These are phyloP conservation scores for Heliconius hewitsoni DNA, from an alignment of 1,140 invertebrate genomes.

Conservation along the genomic window DNA sequence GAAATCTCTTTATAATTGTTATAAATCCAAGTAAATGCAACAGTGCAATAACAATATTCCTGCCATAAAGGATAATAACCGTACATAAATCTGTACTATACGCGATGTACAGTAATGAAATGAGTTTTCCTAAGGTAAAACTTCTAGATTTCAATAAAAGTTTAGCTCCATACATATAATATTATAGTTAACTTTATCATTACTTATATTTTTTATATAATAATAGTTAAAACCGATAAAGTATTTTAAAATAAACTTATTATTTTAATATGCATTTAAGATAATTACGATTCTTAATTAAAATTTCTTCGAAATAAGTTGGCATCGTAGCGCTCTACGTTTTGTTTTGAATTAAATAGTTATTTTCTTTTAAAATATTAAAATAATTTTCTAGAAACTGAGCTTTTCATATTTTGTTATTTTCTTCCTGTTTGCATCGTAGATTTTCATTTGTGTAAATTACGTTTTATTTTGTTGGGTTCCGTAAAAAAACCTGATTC, in stretches of 20 bases:
- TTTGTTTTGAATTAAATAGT: conserved; percentile 7
- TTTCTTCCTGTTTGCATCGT: no score
- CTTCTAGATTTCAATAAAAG: conserved; percentile 32
- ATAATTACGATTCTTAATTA: conserved; percentile 25
- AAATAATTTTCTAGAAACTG: no score
- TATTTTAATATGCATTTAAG: conserved; percentile 25
- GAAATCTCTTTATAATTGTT: conserved; percentile 20
- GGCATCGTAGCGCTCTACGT: conserved; percentile 8
- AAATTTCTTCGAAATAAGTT: conserved; percentile 19
- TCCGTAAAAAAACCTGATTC: neutral
- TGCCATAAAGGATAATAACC: conserved; percentile 32
- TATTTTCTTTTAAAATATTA: neutral
- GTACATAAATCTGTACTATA: conserved; percentile 29
- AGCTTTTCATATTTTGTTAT: no score
- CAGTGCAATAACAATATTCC: conserved; percentile 21
- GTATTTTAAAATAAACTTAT: conserved; percentile 34
- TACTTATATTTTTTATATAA: conserved; percentile 25
- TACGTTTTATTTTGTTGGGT: no score
- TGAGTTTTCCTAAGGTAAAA: conserved; percentile 28
- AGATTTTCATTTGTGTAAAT: no score
- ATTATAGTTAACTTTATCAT: conserved; percentile 3
- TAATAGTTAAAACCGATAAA: conserved; percentile 20
- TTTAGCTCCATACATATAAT: conserved; percentile 17
- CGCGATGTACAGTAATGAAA: conserved; percentile 27
- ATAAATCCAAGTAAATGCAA: conserved; percentile 26